Conservation (phyloP, 2,797 vertebrate species). For the Karalla daura region DNA sequence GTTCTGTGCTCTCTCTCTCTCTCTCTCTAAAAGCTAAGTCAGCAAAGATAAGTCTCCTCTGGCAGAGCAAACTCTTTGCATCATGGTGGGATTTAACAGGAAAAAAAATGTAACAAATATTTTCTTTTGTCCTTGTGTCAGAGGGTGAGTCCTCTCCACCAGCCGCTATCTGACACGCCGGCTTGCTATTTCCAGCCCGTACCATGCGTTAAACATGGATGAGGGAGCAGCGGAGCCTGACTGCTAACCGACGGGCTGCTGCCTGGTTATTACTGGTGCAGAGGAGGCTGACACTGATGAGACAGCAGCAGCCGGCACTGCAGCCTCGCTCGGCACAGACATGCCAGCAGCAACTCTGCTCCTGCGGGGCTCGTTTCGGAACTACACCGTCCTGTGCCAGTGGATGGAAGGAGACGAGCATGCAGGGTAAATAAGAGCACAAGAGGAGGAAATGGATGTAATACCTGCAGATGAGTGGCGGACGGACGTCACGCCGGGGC, state of each 20-base stretch:
- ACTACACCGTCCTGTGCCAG: conserved; percentile 35
- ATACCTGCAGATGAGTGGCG: conserved; percentile 63
- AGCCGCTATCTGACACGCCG: conserved; percentile 67
- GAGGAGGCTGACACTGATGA: conserved; percentile 70
- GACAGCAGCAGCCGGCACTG: conserved; percentile 55
- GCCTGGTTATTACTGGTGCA: conserved; percentile 69
- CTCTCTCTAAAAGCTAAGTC: conserved; percentile 49
- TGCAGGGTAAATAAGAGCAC: conserved; percentile 34
- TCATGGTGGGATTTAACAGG: conserved; percentile 42
- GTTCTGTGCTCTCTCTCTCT: conserved; percentile 20
- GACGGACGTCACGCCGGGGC: conserved; percentile 24
- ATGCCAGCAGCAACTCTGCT: conserved; percentile 27
- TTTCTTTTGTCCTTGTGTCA: conserved; percentile 52
- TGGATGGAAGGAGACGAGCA: conserved; percentile 11
- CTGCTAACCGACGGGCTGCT: conserved; percentile 67
- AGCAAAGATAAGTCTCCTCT: conserved; percentile 53
- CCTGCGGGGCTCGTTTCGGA: conserved; percentile 39
- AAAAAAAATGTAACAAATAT: too few relatives aligned
- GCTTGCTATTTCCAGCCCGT: conserved; percentile 79
- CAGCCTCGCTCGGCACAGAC: conserved; percentile 60
- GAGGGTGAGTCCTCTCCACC: conserved; percentile 41
- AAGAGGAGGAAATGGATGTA: conserved; percentile 43
- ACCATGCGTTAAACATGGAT: conserved; percentile 80
- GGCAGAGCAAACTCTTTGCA: conserved; percentile 50
- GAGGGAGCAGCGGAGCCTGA: conserved; percentile 72